Evolutionary conservation across 2,113 vertebrate genomes (phyloP).

Genomic region (Monopterus albus): DNA sequence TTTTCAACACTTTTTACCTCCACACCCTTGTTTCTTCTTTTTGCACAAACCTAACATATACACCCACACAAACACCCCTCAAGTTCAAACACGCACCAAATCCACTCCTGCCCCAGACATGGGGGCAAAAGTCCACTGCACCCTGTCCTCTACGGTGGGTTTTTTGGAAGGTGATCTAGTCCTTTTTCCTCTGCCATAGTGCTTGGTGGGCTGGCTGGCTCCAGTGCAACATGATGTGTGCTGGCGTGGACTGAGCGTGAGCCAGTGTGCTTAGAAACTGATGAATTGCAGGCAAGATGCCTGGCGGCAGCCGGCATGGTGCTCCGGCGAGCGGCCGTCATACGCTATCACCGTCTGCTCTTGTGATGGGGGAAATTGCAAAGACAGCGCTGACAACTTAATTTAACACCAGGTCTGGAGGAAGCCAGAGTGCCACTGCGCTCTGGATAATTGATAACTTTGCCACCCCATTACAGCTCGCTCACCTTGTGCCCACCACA

Average conservation of each 20-base stretch:
- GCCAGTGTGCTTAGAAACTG: slow-evolving; percentile 77
- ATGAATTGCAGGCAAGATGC: slow-evolving; percentile 86
- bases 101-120: slow-evolving; percentile 49
- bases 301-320: slow-evolving; percentile 85
- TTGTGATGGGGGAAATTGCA: slow-evolving; percentile 81
- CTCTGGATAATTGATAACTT: slow-evolving; percentile 85
- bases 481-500: slow-evolving; percentile 47
- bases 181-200: slow-evolving; percentile 69
- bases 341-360: slow-evolving; percentile 81
- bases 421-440: slow-evolving; percentile 80
- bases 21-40: background rate
- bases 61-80: slow-evolving; percentile 42
- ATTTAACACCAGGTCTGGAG: slow-evolving; percentile 84
- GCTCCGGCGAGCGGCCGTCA: slow-evolving; percentile 86
- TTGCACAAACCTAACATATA: slow-evolving; percentile 28
- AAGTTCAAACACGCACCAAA: slow-evolving; percentile 56
- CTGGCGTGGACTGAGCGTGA: slow-evolving; percentile 69
- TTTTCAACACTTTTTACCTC: slow-evolving; percentile 1
- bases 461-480: slow-evolving; percentile 54
- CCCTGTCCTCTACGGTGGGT: slow-evolving; percentile 70
- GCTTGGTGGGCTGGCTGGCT: slow-evolving; percentile 76
- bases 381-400: slow-evolving; percentile 87
- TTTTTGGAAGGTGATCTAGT: slow-evolving; percentile 85
- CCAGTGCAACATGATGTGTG: slow-evolving; percentile 65
- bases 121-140: slow-evolving; percentile 68